These are phyloP conservation scores for Setipinna tenuifilis DNA, from an alignment of 2,797 vertebrate species.

Conservation along the genomic window DNA sequence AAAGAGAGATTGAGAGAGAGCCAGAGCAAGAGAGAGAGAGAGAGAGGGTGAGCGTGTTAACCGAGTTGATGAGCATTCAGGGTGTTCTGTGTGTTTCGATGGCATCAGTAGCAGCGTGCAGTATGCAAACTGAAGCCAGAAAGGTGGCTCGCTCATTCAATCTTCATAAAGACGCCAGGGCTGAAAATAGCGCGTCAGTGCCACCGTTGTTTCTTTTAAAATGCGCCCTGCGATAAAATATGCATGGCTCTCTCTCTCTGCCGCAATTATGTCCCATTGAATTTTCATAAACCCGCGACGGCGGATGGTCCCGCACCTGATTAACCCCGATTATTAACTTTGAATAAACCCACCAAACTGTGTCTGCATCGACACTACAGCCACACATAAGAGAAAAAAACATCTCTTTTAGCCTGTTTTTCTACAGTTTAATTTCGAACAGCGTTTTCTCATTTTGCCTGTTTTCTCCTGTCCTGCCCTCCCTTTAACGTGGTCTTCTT, in stretches of 20 bases:
- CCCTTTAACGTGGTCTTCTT: too few relatives aligned
- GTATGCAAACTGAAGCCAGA: conserved; percentile 54
- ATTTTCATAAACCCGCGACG: conserved; percentile 73
- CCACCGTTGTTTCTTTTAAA: conserved; percentile 63
- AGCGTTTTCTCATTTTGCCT: too few relatives aligned
- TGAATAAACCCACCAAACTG: background rate
- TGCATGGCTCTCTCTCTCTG: conserved; percentile 68
- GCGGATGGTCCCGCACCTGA: conserved; percentile 37
- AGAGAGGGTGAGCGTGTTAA: conserved; percentile 48
- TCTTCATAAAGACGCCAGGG: conserved; percentile 23
- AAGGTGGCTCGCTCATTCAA: conserved; percentile 57
- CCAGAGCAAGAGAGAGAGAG: conserved; percentile 36
- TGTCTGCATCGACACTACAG: background rate
- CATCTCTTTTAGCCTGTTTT: background rate
- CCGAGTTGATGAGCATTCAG: conserved; percentile 59
- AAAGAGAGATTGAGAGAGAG: background rate
- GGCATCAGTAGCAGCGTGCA: conserved; percentile 54
- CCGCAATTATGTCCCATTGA: conserved; percentile 74
- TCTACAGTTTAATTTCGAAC: background rate
- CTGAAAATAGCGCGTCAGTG: conserved; percentile 54
- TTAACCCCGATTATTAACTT: background rate
- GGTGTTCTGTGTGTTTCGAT: conserved; percentile 55
- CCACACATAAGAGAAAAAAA: background rate
- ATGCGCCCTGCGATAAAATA: conserved; percentile 71
- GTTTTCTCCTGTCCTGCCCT: too few relatives aligned